Evolutionary conservation across 2,113 vertebrate genomes (phyloP).

Genomic region (Apodemus sylvaticus): DNA sequence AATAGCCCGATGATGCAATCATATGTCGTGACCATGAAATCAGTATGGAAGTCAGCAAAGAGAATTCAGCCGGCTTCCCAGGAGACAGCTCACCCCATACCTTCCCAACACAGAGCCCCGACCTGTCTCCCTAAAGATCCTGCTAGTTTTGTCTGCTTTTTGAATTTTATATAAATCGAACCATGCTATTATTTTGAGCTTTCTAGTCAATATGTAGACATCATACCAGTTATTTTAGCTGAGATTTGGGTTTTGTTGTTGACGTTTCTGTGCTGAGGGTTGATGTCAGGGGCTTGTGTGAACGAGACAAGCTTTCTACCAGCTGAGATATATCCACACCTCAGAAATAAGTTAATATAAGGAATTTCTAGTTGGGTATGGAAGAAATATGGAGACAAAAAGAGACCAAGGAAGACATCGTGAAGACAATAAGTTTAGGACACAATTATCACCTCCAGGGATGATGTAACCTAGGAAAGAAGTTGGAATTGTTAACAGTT

Average conservation of each 20-base stretch:
- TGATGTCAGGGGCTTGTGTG: not conserved
- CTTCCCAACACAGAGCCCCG: too few species aligned
- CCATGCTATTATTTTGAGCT: not conserved
- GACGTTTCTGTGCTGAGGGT: not conserved
- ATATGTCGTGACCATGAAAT: too few species aligned
- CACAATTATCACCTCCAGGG: not conserved
- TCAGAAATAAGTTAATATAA: not conserved
- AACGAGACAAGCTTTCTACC: not conserved
- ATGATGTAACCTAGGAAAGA: not conserved
- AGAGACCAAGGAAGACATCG: not conserved
- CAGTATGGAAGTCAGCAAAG: not conserved
- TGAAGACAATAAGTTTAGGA: not conserved
- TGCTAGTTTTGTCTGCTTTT: not conserved
- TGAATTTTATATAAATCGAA: not conserved
- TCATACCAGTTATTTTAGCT: not conserved
- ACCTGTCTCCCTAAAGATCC: not conserved
- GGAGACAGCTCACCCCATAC: not conserved
- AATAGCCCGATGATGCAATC: not conserved
- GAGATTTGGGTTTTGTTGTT: not conserved
- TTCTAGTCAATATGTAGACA: not conserved
- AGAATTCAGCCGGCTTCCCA: too few species aligned
- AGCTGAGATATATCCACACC: not conserved
- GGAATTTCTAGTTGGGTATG: not conserved
- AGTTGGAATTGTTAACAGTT: not conserved
- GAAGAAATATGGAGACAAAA: not conserved